Evolutionary conservation across 2,113 vertebrate genomes (phyloP), one percentile per base, ranked within the genome.

Genomic region (Mionectes macconnelli): DNA sequence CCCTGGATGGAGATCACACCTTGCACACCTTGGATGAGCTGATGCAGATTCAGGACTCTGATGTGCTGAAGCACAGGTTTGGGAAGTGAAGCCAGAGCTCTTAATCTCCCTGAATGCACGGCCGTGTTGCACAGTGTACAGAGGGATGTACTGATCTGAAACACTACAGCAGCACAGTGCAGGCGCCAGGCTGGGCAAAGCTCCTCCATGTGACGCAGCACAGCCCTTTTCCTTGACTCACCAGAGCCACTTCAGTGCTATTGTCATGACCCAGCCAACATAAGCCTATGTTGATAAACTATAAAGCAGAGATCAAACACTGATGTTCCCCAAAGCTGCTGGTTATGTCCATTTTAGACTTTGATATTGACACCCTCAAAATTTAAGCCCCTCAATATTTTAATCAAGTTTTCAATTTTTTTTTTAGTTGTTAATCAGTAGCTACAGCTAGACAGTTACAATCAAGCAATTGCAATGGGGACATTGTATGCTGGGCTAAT

Each of bases 41-140:
- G 49, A 37, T 14, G 6, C 0, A 2, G 30, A 14, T 0, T 0
- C 35, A 55, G 49, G 49, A 59, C 20, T 14, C 49, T 56, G 18
- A 35, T 12, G 1, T 20, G 16, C 17, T 42, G 33, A 2, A 28
- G 12, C 11, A 1, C 1, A 2, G 13, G 18, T 77, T 4, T 44
- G n/a, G 8, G 27, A 19, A 39, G 14, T 5, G 37, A 44, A 74
- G 45, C 16, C 64, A 87, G 74, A 21, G 14, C 11, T 62, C 27
- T 25, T 64, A n/a, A 35, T 4, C 24, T 50, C n/a, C 1, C 4
- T 45, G 24, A 18, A 28, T 0, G 0, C 0, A 3, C 18, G 70
- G 18, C 13, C 7, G 3, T 5, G 10, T 6, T 27, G 45, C 25
- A 37, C 13, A 8, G 28, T 2, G 1, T 19, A 39, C 0, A 1